These are phyloP conservation scores for Poecile atricapillus DNA, from an alignment of 2,113 vertebrate species.

Conservation along the genomic window DNA sequence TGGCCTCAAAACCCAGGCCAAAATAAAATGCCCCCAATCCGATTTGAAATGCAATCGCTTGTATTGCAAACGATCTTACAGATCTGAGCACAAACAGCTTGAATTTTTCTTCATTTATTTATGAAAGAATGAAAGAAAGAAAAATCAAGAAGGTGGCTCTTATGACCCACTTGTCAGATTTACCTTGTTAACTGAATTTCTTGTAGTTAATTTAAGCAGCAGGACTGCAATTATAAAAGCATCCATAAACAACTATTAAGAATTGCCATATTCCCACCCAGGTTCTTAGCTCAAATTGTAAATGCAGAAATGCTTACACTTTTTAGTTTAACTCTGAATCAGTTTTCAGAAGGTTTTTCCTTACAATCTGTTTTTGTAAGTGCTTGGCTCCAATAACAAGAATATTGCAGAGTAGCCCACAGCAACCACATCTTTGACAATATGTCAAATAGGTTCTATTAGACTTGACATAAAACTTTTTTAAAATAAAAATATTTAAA, in stretches of 20 bases:
- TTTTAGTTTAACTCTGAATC: neutral
- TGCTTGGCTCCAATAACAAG: neutral
- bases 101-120: constrained; percentile 36
- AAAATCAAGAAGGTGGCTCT: neutral
- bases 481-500: neutral
- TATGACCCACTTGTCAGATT: neutral
- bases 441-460: neutral
- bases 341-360: neutral
- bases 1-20: constrained; percentile 15
- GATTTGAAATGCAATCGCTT: neutral
- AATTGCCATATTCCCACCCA: neutral
- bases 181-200: neutral
- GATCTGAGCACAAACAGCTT: constrained; percentile 9
- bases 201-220: constrained; percentile 7
- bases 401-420: neutral
- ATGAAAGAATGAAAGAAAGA: neutral
- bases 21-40: neutral
- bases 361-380: neutral
- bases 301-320: neutral
- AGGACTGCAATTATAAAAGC: neutral
- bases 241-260: neutral
- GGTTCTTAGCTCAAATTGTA: neutral
- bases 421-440: neutral
- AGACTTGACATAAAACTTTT: neutral
- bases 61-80: neutral